These are phyloP conservation scores for Orthonyx spaldingii DNA, from an alignment of 2,113 vertebrate genomes.

Conservation along the genomic window DNA sequence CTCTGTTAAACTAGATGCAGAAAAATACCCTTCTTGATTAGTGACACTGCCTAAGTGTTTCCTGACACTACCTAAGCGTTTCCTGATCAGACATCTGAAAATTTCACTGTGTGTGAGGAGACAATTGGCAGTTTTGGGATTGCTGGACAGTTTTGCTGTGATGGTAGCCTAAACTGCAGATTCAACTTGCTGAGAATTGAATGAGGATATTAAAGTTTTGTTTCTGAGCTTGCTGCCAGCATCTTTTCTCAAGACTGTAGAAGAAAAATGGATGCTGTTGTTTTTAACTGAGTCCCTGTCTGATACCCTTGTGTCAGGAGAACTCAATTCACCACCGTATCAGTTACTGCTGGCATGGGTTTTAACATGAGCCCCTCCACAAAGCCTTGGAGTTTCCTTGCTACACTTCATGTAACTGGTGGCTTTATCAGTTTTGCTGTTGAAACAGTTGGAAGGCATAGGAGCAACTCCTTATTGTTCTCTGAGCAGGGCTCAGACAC, in stretches of 20 bases:
- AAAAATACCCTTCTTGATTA: background rate
- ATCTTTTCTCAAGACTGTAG: background rate
- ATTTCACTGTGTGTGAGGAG: background rate
- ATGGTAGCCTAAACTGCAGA: slow-evolving; percentile 65
- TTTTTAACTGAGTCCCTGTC: background rate
- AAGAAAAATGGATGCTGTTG: background rate
- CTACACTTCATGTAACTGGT: background rate
- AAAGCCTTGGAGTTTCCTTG: background rate
- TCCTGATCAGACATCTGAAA: background rate
- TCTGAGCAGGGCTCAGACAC: background rate
- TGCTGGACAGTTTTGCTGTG: slow-evolving; percentile 53
- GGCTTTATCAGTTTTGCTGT: background rate
- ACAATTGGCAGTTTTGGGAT: background rate
- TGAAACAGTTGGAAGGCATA: background rate
- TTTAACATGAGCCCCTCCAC: background rate
- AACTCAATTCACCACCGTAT: background rate
- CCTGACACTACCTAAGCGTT: too few relatives aligned
- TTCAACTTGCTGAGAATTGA: slow-evolving; percentile 66
- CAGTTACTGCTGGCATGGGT: background rate
- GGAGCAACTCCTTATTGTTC: background rate
- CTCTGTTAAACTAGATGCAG: background rate
- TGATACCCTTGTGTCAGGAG: background rate
- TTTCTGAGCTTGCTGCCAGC: slow-evolving; percentile 63
- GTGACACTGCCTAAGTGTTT: background rate
- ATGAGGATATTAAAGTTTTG: slow-evolving; percentile 70